Conservation (phyloP, 2,888 invertebrate genomes). For the Drosophila pullipes region DNA sequence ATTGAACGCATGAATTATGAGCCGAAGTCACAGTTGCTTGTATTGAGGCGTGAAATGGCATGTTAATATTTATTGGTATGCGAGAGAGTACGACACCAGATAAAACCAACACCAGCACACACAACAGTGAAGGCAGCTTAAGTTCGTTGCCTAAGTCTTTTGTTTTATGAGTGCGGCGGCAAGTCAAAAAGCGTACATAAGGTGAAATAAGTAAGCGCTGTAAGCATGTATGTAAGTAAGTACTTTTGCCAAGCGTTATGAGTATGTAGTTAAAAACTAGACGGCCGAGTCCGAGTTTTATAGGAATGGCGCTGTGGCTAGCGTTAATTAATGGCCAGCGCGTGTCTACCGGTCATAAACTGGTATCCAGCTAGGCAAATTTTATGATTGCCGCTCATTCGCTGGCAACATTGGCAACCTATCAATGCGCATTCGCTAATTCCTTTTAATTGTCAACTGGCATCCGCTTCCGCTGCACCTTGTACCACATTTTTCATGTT, state of each 20-base stretch:
- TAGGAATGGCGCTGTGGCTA: slow-evolving; percentile 25
- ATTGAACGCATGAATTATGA: slow-evolving; percentile 73
- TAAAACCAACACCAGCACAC: slow-evolving; percentile 19
- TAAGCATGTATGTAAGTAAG: slow-evolving; percentile 14
- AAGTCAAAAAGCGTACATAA: slow-evolving; percentile 32
- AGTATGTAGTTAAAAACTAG: slow-evolving; percentile 43
- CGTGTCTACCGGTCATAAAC: slow-evolving; percentile 66
- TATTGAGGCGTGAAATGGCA: slow-evolving; percentile 81
- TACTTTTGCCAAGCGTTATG: slow-evolving; percentile 40
- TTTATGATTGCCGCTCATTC: slow-evolving; percentile 30
- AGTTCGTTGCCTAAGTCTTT: slow-evolving; percentile 77
- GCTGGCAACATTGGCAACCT: slow-evolving; percentile 11
- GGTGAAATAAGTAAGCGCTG: slow-evolving; percentile 12
- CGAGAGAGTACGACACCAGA: slow-evolving; percentile 24
- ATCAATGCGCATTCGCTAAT: slow-evolving; percentile 46
- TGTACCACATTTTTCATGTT: slow-evolving; percentile 47
- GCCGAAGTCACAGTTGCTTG: slow-evolving; percentile 53
- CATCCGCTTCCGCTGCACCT: slow-evolving; percentile 76
- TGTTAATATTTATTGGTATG: slow-evolving; percentile 69
- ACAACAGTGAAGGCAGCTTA: slow-evolving; percentile 12
- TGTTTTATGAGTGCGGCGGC: slow-evolving; percentile 58
- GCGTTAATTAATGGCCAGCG: slow-evolving; percentile 54
- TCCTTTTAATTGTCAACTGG: slow-evolving; percentile 50
- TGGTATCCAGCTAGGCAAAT: slow-evolving; percentile 52
- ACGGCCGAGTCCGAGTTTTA: slow-evolving; percentile 34